Evolutionary conservation across 2,113 vertebrate species (phyloP), one percentile per base, ranked within the genome.

Genomic region (Eclectus roratus): DNA sequence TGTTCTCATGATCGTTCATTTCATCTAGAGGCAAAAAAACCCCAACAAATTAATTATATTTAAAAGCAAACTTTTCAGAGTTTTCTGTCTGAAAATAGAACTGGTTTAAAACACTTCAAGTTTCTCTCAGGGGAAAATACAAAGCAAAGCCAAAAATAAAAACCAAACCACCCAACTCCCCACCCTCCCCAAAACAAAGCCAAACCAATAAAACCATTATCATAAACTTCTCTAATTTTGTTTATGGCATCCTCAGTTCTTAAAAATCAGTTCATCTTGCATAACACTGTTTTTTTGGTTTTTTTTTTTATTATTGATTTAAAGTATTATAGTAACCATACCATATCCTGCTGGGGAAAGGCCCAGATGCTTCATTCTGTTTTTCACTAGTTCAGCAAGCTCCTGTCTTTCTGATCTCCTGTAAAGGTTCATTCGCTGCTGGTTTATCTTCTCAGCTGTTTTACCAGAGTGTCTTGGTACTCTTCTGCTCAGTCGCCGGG

Each of bases 1-100:
- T 99, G 96, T 98, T 99, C 94, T 99, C 99, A 72, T 99, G 98
- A 93, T 99, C 99, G 46, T 99, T 99, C 98, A 99, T 99, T 98
- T 99, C 99, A 98, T 99, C 99, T 99, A 94, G 64, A 98, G 74
- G 44, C 63, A 49, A 68, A 44, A 73, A 27, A 28, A 25, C n/a
- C n/a, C n/a, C n/a, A n/a, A n/a, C 29, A 70, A 52, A 35, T 69
- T 21, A 83, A n/a, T 95, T 69, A 88, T 4, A 83, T 50, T 94
- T 63, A 76, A 8, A 95, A 58, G 20, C 33, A 58, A 23, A 58
- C 19, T 58, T 64, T 86, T 87, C 37, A 68, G 43, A 87, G 43
- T 21, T 44, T 63, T 70, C 35, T 16, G 28, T 49, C 19, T 80
- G 31, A 71, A 63, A 89, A 80, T 1, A 63, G 24, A 84, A 74